Conservation (phyloP, 2,888 invertebrate genomes). For the Hydrotaea cyrtoneurina region DNA sequence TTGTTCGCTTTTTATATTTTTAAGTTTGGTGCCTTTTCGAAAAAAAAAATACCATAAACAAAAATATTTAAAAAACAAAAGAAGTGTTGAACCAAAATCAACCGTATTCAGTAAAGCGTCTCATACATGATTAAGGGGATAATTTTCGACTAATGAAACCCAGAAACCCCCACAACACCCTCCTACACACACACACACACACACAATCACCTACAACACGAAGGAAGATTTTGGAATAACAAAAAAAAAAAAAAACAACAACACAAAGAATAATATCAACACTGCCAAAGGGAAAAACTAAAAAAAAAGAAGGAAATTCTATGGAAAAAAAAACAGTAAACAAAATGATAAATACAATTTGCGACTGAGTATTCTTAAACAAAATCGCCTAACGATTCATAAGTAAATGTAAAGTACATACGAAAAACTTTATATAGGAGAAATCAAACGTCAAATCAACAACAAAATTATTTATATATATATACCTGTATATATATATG, state of each 20-base stretch:
- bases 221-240: conserved; percentile 9
- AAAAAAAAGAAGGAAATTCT: conserved; percentile 59
- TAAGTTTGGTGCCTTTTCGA: conserved; percentile 64
- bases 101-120: conserved; percentile 41
- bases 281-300: conserved; percentile 75
- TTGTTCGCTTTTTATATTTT: conserved; percentile 54
- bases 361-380: conserved; percentile 64
- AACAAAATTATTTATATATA: conserved; percentile 41
- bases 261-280: conserved; percentile 72
- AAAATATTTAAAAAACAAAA: conserved; percentile 19
- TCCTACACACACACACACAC: neutral
- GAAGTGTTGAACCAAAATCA: conserved; percentile 4
- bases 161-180: conserved; percentile 5
- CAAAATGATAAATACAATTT: conserved; percentile 40
- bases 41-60: neutral
- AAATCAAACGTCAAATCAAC: conserved; percentile 27
- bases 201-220: neutral
- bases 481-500: conserved; percentile 44
- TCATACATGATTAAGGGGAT: conserved; percentile 64
- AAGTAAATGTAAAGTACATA: conserved; percentile 21
- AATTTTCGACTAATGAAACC: conserved; percentile 61
- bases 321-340: conserved; percentile 27
- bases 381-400: conserved; percentile 44
- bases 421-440: conserved; percentile 43
- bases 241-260: conserved; percentile 10